Base-by-base conservation (phyloP, 2,797 vertebrate species). In the Thripadectes ignobilis region DNA sequence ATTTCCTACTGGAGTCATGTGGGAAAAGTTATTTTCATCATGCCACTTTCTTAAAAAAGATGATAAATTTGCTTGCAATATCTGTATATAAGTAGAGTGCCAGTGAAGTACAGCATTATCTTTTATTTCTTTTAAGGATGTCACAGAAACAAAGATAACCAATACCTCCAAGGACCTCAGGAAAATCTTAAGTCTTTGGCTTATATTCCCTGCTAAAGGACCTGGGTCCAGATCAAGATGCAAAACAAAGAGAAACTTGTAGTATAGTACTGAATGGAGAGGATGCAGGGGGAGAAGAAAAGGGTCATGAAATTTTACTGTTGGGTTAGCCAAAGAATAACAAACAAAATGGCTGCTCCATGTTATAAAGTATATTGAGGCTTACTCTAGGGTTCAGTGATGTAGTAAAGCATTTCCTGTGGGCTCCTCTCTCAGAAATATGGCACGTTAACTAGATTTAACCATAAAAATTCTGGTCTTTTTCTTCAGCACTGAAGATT, bases 351-450 rank as follows among this genome's bases (percentile, higher is more conserved):
- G 75, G 63, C 63, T 93, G 39, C 32, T 93, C 52, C 39, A 23
- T 2, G 21, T 41, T 72, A 62, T 17, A 91, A 77, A 79, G 68
- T 46, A 89, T 6, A 71, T 4, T 23, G 61, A 86, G 26, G 39
- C 15, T 96, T 71, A 86, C 66, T 88, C 65, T 21, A 81, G 38
- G 48, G 27, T 55, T 93, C 34, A 92, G 67, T 48, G 76, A 84
- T 57, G 57, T 18, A 92, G 36, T 76, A 83, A 92, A 76, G 67
- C 57, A 88, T 72, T 97, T 95, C 94, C 89, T 93, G 52, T 93
- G 80, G 30, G 23, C 32, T 88, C 26, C 7, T 45, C 43, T 17
- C 20, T 80, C 54, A 72, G 38, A 79, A 15, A 83, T 14, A 67
- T 0, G 92, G 41, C 66, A 84, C 4, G 4, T 73, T 73, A 61